Percentiles rank a stretch among this genome's conserved stretches.
phyloP scores from a whole-genome alignment of 2,888 invertebrate species.

The Zygaena filipendulae region DNA sequence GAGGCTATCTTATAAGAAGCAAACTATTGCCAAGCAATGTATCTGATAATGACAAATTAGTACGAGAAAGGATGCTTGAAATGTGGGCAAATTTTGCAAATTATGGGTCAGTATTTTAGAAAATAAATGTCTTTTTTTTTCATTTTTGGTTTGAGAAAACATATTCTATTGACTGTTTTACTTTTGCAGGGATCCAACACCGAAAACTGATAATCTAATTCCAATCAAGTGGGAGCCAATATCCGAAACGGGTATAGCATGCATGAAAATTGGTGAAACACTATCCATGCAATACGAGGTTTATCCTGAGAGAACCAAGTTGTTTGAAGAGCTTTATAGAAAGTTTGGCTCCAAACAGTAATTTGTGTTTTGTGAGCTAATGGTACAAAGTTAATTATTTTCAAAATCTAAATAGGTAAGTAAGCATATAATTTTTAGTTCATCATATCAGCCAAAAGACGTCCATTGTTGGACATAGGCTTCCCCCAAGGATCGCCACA shows the following conservation, averaged over 20 bases:
- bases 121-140: constrained; percentile 3
- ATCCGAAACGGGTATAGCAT: constrained; percentile 24
- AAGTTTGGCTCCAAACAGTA: no score
- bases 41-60: constrained; percentile 32
- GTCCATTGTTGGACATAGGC: no score
- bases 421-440: no score
- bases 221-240: constrained; percentile 42
- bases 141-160: neutral
- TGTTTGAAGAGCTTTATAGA: constrained; percentile 38
- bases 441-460: no score
- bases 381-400: neutral
- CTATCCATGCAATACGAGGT: constrained; percentile 36
- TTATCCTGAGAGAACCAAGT: constrained; percentile 33
- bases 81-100: constrained; percentile 75
- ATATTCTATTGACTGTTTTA: constrained; percentile 1
- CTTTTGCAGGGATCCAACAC: constrained; percentile 49
- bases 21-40: constrained; percentile 22
- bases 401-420: no score
- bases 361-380: neutral
- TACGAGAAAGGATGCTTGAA: constrained; percentile 51
- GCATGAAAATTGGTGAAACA: constrained; percentile 38
- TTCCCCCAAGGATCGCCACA: no score
- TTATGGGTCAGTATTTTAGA: constrained; percentile 48
- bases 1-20: constrained; percentile 65
- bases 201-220: constrained; percentile 26